A percentile compares a stretch with the other conserved stretches of the same genome.
Evolutionary conservation across 2,888 invertebrate genomes (phyloP).

Genomic region (Pheosia tremula): DNA sequence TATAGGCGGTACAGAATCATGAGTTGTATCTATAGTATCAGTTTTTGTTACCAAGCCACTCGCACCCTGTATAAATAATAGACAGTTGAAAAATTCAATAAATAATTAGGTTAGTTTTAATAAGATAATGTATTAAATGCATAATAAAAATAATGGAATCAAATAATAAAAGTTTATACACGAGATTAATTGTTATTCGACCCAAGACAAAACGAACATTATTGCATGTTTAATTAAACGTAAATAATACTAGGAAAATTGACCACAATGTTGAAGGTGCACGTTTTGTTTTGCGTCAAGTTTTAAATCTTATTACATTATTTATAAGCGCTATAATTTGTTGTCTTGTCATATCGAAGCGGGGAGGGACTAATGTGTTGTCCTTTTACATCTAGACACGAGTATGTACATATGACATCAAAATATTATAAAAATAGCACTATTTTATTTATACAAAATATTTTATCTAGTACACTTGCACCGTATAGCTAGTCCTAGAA

Average conservation of each 20-base stretch:
- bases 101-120: slow-evolving; percentile 16
- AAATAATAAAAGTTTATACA: slow-evolving; percentile 10
- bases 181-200: slow-evolving; percentile 9
- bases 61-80: background rate
- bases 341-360: slow-evolving; percentile 11
- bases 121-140: slow-evolving; percentile 31
- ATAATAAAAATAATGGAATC: slow-evolving; percentile 34
- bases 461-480: slow-evolving; percentile 32
- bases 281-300: slow-evolving; percentile 26
- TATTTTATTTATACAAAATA: slow-evolving; percentile 37
- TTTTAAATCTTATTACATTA: slow-evolving; percentile 17
- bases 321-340: slow-evolving; percentile 25
- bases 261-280: background rate
- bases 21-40: too few relatives aligned
- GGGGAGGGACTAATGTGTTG: background rate
- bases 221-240: too few relatives aligned
- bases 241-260: background rate
- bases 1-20: too few relatives aligned
- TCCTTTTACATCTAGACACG: slow-evolving; percentile 13
- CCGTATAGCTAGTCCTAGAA: slow-evolving; percentile 25
- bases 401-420: slow-evolving; percentile 39
- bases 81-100: slow-evolving; percentile 28
- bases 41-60: too few relatives aligned
- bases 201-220: slow-evolving; percentile 24
- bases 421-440: slow-evolving; percentile 32